phyloP scores from a whole-genome alignment of 1,140 invertebrate genomes.

The Cherax quadricarinatus region DNA sequence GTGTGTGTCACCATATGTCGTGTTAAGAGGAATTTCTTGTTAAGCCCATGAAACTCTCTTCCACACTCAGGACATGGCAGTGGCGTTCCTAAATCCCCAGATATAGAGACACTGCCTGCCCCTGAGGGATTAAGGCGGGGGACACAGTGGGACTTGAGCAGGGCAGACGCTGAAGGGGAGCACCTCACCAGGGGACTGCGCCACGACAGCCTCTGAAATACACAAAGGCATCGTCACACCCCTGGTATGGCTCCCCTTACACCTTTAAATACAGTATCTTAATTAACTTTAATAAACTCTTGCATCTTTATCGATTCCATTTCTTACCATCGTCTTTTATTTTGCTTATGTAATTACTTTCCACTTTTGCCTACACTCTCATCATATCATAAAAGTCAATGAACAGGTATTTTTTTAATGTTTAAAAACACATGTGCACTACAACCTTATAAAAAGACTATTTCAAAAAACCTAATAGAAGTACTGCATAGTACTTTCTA shows the following conservation, averaged over 20 bases:
- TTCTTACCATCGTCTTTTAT: too few species aligned
- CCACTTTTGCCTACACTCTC: too few species aligned
- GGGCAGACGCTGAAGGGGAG: constrained; percentile 59
- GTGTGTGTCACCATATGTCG: constrained; percentile 75
- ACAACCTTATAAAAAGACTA: too few species aligned
- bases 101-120: constrained; percentile 35
- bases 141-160: constrained; percentile 39
- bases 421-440: too few species aligned
- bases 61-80: constrained; percentile 65
- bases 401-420: too few species aligned
- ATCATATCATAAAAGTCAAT: too few species aligned
- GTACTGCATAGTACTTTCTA: too few species aligned
- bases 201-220: constrained; percentile 70
- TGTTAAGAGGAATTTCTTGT: constrained; percentile 71
- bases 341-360: too few species aligned
- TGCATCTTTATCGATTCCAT: too few species aligned
- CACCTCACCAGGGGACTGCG: constrained; percentile 68
- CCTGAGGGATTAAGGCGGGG: constrained; percentile 49
- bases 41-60: constrained; percentile 67
- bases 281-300: background rate
- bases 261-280: background rate
- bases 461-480: too few species aligned
- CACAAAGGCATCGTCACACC: constrained; percentile 71
- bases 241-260: constrained; percentile 51
- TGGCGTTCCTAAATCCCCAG: constrained; percentile 54